Percentiles rank a stretch among this genome's conserved stretches.
Conservation (phyloP, 1,140 invertebrate species). For the Apis dorsata region DNA sequence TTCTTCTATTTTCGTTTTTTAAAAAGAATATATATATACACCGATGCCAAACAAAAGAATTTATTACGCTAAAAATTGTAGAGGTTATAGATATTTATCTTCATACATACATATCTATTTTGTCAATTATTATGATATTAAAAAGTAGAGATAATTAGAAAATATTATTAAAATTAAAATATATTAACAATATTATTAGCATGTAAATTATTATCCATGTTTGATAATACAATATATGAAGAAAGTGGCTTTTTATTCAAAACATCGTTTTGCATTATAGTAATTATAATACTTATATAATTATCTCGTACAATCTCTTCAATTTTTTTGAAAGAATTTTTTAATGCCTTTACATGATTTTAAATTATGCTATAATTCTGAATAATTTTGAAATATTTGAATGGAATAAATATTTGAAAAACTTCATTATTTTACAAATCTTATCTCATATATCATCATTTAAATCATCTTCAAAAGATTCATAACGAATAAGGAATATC, state of each 20-base stretch:
- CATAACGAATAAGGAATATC: no score
- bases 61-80: not conserved
- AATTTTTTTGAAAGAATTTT: not conserved
- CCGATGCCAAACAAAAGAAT: not conserved
- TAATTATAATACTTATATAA: not conserved
- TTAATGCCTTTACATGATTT: no score
- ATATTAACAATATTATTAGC: not conserved
- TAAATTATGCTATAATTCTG: not conserved
- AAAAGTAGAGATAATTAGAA: not conserved
- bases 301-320: not conserved
- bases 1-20: not conserved
- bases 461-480: not conserved
- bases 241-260: not conserved
- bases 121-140: not conserved
- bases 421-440: not conserved
- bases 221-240: not conserved
- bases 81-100: not conserved
- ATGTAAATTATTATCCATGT: not conserved
- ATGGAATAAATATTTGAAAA: not conserved
- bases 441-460: no score
- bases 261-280: not conserved
- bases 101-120: not conserved
- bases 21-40: not conserved
- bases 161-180: not conserved
- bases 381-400: not conserved